Evolutionary conservation across 2,113 vertebrate species (phyloP).

Genomic region (Shinisaurus crocodilurus): DNA sequence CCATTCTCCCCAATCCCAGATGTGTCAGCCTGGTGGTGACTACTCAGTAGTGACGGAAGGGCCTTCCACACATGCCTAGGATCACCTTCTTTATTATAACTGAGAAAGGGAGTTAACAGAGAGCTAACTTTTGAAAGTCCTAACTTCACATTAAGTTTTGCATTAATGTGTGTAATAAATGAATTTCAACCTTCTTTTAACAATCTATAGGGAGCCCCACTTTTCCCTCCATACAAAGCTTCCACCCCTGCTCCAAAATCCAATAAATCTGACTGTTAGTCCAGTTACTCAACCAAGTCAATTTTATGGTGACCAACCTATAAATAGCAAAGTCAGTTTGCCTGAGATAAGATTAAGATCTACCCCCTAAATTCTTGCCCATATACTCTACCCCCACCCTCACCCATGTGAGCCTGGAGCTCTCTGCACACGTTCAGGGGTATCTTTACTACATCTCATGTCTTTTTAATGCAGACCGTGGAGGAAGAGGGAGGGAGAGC

Average conservation of each 20-base stretch:
- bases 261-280: slow-evolving; percentile 62
- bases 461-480: slow-evolving; percentile 21
- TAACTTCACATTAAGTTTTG: not conserved
- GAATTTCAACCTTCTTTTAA: not conserved
- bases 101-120: not conserved
- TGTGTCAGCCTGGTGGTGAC: not conserved
- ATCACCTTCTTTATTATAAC: not conserved
- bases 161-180: not conserved
- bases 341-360: slow-evolving; percentile 70
- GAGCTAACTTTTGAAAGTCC: not conserved
- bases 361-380: slow-evolving; percentile 67
- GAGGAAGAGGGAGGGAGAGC: slow-evolving; percentile 34
- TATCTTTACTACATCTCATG: slow-evolving; percentile 67
- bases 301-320: slow-evolving; percentile 44
- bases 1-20: not conserved
- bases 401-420: slow-evolving; percentile 37
- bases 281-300: slow-evolving; percentile 39
- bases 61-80: not conserved
- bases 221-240: not conserved
- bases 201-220: not conserved
- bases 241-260: slow-evolving; percentile 4
- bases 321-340: slow-evolving; percentile 33
- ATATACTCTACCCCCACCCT: not conserved
- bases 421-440: slow-evolving; percentile 51
- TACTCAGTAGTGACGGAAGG: not conserved